Evolutionary conservation across 1,140 invertebrate species (phyloP).

Genomic region (Drosophila albomicans): DNA sequence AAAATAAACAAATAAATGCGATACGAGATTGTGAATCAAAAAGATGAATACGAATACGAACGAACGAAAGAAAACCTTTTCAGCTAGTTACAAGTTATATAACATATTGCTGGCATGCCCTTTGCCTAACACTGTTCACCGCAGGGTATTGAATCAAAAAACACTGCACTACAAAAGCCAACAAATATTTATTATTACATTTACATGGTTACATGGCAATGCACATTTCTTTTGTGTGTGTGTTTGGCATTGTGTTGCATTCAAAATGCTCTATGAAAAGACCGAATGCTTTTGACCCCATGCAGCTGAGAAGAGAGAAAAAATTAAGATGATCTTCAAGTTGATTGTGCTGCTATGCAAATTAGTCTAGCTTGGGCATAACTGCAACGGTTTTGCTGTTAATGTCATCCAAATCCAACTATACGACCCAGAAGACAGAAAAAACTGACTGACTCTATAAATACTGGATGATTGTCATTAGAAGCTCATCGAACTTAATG

Average conservation of each 20-base stretch:
- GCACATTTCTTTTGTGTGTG: constrained; percentile 52
- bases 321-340: background rate
- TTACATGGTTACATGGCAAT: constrained; percentile 55
- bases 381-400: constrained; percentile 38
- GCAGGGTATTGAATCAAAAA: constrained; percentile 18
- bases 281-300: constrained; percentile 1
- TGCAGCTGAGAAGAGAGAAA: constrained; percentile 14
- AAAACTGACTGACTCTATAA: background rate
- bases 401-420: constrained; percentile 25
- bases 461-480: background rate
- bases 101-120: background rate
- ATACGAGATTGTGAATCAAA: no score
- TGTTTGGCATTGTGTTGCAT: constrained; percentile 31
- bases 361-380: constrained; percentile 29
- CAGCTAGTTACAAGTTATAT: background rate
- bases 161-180: constrained; percentile 60
- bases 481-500: constrained; percentile 14
- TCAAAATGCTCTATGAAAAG: constrained; percentile 35
- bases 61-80: no score
- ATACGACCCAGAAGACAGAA: background rate
- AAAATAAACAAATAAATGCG: no score
- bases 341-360: constrained; percentile 36
- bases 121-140: background rate
- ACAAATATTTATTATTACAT: constrained; percentile 82
- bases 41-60: no score